A percentile compares a stretch with the other conserved stretches of the same genome.
These are phyloP conservation scores for Ptilodon capucinus DNA, from an alignment of 2,888 invertebrate species.

Conservation along the genomic window DNA sequence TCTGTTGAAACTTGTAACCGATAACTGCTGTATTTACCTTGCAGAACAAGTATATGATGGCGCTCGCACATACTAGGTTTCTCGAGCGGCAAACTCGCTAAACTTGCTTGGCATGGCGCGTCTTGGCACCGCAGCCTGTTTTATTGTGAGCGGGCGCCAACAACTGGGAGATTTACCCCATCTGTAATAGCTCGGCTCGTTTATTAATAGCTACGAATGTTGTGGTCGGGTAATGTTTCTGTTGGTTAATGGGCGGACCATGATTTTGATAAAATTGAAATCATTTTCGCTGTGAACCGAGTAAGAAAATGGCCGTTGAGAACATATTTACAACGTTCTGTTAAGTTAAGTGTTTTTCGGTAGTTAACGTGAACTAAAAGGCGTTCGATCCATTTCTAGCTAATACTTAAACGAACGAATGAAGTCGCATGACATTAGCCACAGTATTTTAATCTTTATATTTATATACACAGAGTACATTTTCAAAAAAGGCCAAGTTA, in stretches of 20 bases:
- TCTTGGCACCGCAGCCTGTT: conserved; percentile 63
- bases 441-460: too few species aligned
- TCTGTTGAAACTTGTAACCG: neutral
- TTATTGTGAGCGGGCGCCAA: conserved; percentile 65
- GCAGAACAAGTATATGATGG: conserved; percentile 24
- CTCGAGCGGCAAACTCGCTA: conserved; percentile 32
- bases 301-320: neutral
- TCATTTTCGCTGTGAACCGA: conserved; percentile 36
- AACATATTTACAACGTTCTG: neutral
- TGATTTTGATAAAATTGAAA: conserved; percentile 53
- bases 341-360: neutral
- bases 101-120: conserved; percentile 68
- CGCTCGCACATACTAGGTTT: conserved; percentile 20
- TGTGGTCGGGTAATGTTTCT: conserved; percentile 53
- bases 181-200: conserved; percentile 56
- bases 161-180: conserved; percentile 61
- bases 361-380: too few species aligned
- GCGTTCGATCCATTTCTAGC: too few species aligned
- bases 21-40: neutral
- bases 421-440: too few species aligned
- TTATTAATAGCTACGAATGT: conserved; percentile 59
- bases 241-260: conserved; percentile 53
- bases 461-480: too few species aligned
- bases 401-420: too few species aligned
- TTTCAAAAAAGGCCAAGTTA: too few species aligned